phyloP scores from a whole-genome alignment of 1,140 invertebrate genomes.

The Radopholus similis region DNA sequence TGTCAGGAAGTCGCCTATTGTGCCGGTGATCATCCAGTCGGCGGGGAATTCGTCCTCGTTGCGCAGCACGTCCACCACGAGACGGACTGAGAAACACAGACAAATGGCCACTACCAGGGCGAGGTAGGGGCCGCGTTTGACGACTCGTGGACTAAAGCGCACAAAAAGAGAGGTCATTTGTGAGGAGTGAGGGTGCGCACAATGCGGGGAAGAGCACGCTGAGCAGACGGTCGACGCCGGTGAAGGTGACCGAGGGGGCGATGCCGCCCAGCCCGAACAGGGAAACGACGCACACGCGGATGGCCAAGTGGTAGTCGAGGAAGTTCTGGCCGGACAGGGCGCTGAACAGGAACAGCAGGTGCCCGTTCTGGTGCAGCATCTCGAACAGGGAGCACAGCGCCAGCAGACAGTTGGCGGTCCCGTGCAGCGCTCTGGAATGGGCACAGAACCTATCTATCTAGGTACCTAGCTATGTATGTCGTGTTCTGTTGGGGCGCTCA shows the following conservation, averaged over 20 bases:
- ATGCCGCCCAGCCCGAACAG: background rate
- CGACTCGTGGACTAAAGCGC: background rate
- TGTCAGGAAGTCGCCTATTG: background rate
- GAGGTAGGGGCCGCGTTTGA: background rate
- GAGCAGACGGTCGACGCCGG: background rate
- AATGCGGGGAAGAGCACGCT: background rate
- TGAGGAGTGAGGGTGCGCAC: too few species aligned
- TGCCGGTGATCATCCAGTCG: background rate
- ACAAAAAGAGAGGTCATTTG: background rate
- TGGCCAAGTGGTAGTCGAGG: background rate
- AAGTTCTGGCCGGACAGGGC: background rate
- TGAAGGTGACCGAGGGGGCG: background rate
- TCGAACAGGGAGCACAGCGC: background rate
- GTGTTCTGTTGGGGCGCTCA: too few species aligned
- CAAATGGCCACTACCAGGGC: background rate
- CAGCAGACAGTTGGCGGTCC: slow-evolving; percentile 1
- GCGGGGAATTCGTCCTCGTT: background rate
- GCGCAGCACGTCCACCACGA: background rate
- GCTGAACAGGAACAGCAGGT: background rate
- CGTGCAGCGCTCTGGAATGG: background rate
- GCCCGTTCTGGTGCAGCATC: background rate
- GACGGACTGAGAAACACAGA: background rate
- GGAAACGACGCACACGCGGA: background rate
- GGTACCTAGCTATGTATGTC: too few species aligned
- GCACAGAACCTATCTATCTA: too few species aligned